phyloP scores from a whole-genome alignment of 2,797 vertebrate species.

The Takifugu rubripes region DNA sequence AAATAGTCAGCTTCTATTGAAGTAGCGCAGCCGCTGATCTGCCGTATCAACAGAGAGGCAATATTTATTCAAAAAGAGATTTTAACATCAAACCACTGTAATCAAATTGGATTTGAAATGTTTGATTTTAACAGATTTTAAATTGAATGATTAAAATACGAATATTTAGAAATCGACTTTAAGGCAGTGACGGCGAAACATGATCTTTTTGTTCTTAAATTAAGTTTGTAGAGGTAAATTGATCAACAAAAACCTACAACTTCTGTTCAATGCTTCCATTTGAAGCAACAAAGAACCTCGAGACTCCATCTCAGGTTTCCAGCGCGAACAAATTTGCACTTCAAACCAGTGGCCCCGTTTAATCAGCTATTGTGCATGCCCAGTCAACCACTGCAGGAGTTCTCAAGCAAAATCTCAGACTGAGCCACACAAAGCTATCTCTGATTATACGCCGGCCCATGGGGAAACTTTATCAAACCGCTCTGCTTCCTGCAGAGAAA shows the following conservation, averaged over 20 bases:
- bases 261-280: constrained; percentile 26
- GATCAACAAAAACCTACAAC: background rate
- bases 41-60: too few relatives aligned
- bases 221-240: too few relatives aligned
- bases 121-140: too few relatives aligned
- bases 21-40: too few relatives aligned
- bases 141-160: too few relatives aligned
- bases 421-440: constrained; percentile 82
- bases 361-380: constrained; percentile 81
- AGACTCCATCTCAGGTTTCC: constrained; percentile 72
- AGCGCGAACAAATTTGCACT: constrained; percentile 84
- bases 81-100: too few relatives aligned
- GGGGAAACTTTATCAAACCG: constrained; percentile 76
- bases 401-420: constrained; percentile 72
- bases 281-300: constrained; percentile 55
- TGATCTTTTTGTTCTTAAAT: too few relatives aligned
- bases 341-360: constrained; percentile 80
- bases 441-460: constrained; percentile 74
- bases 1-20: too few relatives aligned
- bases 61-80: too few relatives aligned
- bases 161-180: background rate
- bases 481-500: constrained; percentile 60
- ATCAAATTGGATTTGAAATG: too few relatives aligned
- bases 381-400: constrained; percentile 75
- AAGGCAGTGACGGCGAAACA: background rate